Evolutionary conservation across 2,113 vertebrate species (phyloP).

Genomic region (Mixornis gularis): DNA sequence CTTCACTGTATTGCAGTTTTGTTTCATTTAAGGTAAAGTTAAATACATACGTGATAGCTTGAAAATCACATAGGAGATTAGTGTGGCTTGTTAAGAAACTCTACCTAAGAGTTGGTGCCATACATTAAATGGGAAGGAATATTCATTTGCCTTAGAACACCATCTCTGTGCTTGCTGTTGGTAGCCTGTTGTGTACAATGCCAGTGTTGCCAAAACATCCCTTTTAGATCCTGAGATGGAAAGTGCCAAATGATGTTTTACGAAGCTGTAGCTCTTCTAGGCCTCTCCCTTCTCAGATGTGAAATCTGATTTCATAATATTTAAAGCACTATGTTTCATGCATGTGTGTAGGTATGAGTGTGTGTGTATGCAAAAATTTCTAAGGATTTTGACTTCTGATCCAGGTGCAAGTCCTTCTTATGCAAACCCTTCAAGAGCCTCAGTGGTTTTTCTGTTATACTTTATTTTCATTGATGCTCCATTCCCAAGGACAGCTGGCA

Average conservation of each 20-base stretch:
- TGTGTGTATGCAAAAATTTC: background rate
- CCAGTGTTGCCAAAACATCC: background rate
- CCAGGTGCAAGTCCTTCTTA: background rate
- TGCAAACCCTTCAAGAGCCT: background rate
- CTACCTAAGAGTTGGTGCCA: background rate
- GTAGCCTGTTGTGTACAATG: background rate
- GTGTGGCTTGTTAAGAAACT: background rate
- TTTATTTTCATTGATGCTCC: background rate
- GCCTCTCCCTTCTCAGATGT: background rate
- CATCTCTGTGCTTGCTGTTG: background rate
- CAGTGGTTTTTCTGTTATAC: background rate
- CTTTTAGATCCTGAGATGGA: background rate
- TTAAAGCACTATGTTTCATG: background rate
- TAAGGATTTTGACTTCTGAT: background rate
- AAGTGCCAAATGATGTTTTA: background rate
- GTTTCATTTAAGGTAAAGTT: conserved; percentile 14
- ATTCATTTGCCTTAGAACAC: background rate
- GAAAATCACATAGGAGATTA: background rate
- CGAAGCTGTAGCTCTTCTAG: background rate
- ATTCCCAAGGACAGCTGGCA: background rate
- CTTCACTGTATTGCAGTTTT: background rate
- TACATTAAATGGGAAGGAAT: background rate
- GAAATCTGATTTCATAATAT: background rate
- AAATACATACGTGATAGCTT: background rate
- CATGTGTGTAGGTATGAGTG: too few species aligned